These are phyloP conservation scores for Gallinago media DNA, from an alignment of 2,113 vertebrate species.

Conservation along the genomic window DNA sequence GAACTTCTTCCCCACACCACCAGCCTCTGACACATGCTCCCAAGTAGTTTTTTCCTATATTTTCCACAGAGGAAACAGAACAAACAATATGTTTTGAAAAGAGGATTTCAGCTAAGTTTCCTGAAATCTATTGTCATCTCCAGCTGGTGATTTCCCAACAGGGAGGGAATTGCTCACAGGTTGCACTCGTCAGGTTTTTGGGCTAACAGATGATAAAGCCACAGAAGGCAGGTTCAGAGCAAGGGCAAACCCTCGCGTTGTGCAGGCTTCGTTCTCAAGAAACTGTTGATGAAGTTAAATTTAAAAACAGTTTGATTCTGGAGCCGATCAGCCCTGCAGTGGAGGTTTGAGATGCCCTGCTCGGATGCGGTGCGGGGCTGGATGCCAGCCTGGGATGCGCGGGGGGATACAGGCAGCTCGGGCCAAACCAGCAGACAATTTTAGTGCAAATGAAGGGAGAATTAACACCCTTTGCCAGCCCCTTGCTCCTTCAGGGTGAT, in stretches of 20 bases:
- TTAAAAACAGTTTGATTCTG: background rate
- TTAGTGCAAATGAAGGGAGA: background rate
- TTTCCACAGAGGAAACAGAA: background rate
- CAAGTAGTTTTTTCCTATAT: background rate
- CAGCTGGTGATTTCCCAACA: background rate
- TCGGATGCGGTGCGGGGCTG: fast-evolving
- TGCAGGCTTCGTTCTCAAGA: background rate
- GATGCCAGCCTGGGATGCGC: background rate
- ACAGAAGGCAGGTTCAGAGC: background rate
- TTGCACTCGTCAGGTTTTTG: fast-evolving
- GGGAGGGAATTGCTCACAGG: background rate
- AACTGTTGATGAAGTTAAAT: background rate
- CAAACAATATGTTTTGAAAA: background rate
- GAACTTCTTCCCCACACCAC: too few relatives aligned
- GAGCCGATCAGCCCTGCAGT: background rate
- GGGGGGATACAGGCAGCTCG: fast-evolving
- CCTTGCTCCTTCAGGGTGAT: background rate
- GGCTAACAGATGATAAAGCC: background rate
- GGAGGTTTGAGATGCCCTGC: background rate
- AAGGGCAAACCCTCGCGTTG: background rate
- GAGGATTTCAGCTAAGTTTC: background rate
- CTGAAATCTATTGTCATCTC: background rate
- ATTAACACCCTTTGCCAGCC: background rate
- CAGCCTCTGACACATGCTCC: background rate
- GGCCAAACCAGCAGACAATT: too few relatives aligned